A percentile compares a stretch with the other conserved stretches of the same genome.
Evolutionary conservation across 2,888 invertebrate genomes (phyloP).

Genomic region (Tetropium fuscum): DNA sequence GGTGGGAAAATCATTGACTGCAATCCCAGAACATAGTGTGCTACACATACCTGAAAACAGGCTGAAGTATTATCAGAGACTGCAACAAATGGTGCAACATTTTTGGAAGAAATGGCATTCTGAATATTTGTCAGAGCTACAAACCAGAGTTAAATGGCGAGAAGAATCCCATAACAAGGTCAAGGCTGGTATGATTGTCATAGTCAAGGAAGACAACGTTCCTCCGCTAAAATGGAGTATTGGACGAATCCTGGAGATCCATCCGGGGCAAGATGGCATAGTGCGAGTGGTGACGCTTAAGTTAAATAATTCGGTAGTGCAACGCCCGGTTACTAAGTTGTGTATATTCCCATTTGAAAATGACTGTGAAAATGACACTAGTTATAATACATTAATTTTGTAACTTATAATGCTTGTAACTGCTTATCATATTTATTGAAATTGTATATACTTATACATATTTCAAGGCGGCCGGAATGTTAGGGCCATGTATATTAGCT

Average conservation of each 20-base stretch:
- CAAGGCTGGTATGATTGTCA: neutral
- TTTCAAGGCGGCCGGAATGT: neutral
- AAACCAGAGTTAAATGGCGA: slow-evolving; percentile 9
- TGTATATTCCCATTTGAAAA: slow-evolving; percentile 8
- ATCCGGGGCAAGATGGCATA: neutral
- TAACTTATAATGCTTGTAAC: neutral
- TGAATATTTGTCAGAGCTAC: slow-evolving; percentile 3
- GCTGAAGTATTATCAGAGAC: neutral
- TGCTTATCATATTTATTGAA: neutral
- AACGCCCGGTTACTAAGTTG: neutral
- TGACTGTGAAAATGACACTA: neutral
- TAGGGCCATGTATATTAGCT: neutral
- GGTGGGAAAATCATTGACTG: slow-evolving; percentile 6
- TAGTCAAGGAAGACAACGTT: slow-evolving; percentile 1
- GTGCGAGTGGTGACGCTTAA: neutral
- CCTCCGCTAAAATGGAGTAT: neutral
- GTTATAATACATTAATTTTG: neutral
- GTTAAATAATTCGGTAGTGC: neutral
- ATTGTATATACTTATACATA: neutral
- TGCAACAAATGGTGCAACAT: slow-evolving; percentile 2
- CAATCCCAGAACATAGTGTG: neutral
- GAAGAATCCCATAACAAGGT: neutral
- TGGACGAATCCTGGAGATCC: neutral
- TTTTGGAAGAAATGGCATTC: neutral
- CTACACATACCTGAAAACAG: neutral